A percentile compares a stretch with the other conserved stretches of the same genome.
Conservation (phyloP, 2,888 invertebrate genomes). For the Dexiosoma caninum region DNA sequence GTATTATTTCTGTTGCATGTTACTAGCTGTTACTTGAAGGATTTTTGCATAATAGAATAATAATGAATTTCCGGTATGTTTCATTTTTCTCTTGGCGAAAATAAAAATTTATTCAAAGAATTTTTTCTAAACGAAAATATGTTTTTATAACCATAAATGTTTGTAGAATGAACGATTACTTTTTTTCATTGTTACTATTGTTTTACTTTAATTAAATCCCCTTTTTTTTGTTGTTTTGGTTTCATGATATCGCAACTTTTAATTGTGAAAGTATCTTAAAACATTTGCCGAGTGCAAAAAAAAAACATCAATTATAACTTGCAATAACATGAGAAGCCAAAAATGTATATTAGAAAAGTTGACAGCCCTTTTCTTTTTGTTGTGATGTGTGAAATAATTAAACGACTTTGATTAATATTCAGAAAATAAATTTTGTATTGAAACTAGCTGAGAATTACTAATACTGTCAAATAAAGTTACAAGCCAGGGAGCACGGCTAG, state of each 20-base stretch:
- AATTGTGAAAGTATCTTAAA: neutral
- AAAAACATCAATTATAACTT: too few species aligned
- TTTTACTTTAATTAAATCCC: neutral
- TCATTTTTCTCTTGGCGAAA: neutral
- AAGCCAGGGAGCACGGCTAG: too few species aligned
- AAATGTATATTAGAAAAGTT: too few species aligned
- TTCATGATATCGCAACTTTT: neutral
- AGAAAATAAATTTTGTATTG: too few species aligned
- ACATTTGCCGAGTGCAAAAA: neutral
- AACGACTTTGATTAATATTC: too few species aligned
- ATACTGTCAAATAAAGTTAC: too few species aligned
- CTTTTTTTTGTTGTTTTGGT: neutral
- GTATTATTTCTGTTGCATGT: neutral
- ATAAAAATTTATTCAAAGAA: neutral
- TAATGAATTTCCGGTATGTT: conserved; percentile 48
- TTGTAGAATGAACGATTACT: conserved; percentile 13
- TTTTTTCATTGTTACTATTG: neutral
- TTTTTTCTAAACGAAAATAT: conserved; percentile 17
- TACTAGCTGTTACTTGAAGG: conserved; percentile 31
- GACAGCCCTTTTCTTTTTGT: too few species aligned
- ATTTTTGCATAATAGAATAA: conserved; percentile 59
- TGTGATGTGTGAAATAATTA: too few species aligned
- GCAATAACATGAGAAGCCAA: too few species aligned
- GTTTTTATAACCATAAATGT: conserved; percentile 32
- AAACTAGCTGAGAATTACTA: too few species aligned